Evolutionary conservation across 1,140 invertebrate genomes (phyloP).

Genomic region (Sycophila sp.): DNA sequence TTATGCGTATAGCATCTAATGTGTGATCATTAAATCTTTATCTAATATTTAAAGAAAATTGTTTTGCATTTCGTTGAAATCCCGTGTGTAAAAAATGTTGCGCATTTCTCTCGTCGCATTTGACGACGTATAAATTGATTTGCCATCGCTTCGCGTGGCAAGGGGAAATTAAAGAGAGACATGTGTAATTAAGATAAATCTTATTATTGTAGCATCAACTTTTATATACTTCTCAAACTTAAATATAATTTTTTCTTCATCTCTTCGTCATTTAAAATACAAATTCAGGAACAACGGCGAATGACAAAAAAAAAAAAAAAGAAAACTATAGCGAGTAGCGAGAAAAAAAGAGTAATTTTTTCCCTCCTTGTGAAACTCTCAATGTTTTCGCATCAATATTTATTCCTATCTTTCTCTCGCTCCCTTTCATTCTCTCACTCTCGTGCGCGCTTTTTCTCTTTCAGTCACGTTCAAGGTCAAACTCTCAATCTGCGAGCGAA

Average conservation of each 20-base stretch:
- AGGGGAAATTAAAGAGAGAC: too few relatives aligned
- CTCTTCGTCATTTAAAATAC: conserved; percentile 40
- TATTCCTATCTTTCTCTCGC: conserved; percentile 22
- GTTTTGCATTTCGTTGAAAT: too few relatives aligned
- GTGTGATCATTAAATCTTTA: conserved; percentile 38
- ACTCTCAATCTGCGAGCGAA: conserved; percentile 11
- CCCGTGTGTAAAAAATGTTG: too few relatives aligned
- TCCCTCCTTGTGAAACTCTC: too few relatives aligned
- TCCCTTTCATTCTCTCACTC: conserved; percentile 4
- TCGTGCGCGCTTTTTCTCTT: background rate
- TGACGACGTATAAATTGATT: too few relatives aligned
- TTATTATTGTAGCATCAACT: conserved; percentile 38
- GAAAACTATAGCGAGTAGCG: conserved; percentile 36
- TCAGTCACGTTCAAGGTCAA: background rate
- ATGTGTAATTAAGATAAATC: conserved; percentile 24
- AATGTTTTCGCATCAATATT: background rate
- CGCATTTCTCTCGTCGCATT: too few relatives aligned
- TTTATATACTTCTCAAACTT: conserved; percentile 36
- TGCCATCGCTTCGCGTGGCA: too few relatives aligned
- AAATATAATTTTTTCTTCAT: conserved; percentile 40
- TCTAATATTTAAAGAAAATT: conserved; percentile 21
- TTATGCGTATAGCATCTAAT: conserved; percentile 19
- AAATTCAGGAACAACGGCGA: conserved; percentile 39
- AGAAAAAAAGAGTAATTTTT: conserved; percentile 13
- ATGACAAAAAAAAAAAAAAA: conserved; percentile 40